phyloP scores from a whole-genome alignment of 2,888 invertebrate genomes.

The Phengaris alcon region DNA sequence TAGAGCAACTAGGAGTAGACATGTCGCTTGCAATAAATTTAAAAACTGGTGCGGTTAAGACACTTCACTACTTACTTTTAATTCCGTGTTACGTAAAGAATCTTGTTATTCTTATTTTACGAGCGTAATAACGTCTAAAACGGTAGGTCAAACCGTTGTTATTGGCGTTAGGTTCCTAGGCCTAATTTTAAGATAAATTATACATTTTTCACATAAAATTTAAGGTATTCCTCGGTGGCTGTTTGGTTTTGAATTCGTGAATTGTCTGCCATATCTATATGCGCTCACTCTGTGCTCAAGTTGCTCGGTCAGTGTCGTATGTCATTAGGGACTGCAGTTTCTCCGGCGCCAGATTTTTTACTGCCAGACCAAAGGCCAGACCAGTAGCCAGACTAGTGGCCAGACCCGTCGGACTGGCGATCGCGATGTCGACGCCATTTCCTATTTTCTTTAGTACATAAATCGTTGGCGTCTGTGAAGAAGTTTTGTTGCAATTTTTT shows the following conservation, averaged over 20 bases:
- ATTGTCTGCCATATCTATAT: background rate
- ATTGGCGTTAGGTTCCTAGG: too few relatives aligned
- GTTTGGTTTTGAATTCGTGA: too few relatives aligned
- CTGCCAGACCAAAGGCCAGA: background rate
- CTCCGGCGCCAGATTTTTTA: slow-evolving; percentile 27
- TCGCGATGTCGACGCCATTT: background rate
- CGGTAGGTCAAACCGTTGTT: too few relatives aligned
- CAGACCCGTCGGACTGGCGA: background rate
- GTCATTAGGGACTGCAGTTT: slow-evolving; percentile 23
- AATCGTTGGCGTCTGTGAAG: background rate
- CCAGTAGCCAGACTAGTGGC: background rate
- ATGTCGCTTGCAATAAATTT: background rate
- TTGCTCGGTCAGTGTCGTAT: slow-evolving; percentile 13
- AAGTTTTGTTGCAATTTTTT: slow-evolving; percentile 4
- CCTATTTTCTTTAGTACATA: slow-evolving; percentile 16
- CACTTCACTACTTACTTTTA: too few relatives aligned
- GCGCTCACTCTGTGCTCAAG: background rate
- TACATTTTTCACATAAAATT: too few relatives aligned
- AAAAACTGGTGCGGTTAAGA: too few relatives aligned
- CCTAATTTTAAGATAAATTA: too few relatives aligned
- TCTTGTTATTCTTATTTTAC: too few relatives aligned
- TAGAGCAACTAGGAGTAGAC: background rate
- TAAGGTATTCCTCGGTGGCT: too few relatives aligned
- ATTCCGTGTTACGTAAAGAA: too few relatives aligned
- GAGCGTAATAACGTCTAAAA: too few relatives aligned